Evolutionary conservation across 2,113 vertebrate species (phyloP), one percentile per base, ranked within the genome.

Genomic region (Camelus bactrianus): DNA sequence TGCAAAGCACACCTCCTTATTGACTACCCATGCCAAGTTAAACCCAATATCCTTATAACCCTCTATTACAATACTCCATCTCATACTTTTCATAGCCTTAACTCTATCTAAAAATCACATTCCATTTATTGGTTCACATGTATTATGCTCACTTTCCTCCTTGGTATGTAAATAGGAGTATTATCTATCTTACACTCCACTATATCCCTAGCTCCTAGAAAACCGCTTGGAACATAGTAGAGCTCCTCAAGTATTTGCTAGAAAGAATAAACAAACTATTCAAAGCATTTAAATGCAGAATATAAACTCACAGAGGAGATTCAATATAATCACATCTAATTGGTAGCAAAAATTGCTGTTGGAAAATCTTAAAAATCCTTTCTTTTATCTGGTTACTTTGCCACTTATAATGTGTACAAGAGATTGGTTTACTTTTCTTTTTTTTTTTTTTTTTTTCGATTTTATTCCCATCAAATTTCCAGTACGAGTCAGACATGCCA

Each of bases 381-480:
- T 48, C 1, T 14, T 52, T 91, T 62, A 60, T 69, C 3, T 86
- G 24, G 13, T 89, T 85, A 16, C 9, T 92, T 85, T 93, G 32
- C 17, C 9, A 42, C 46, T 28, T 60, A n/a, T 17, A 81, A 79
- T 30, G 2, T 86, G 14, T 56, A 86, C 91, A 91, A 76, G 12
- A 85, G 26, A 72, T 42, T 77, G 58, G n/a, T 30, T 93, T 89
- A 64, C 7, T 50, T 80, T 50, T 73, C 32, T 54, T 94, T 95
- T 95, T 81, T 67, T 73, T 86, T 42, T 86, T 42, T 13, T 42
- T 80, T 50, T 73, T 38, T 35, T 5, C 46, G 16, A 62, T 94
- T 95, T 95, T 81, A 77, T 73, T 86, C 9, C 46, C 17, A 38
- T 86, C 38, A 82, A 84, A 92, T 35, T 82, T 86, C 72, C 6